These are phyloP conservation scores for Lithobates pipiens DNA, from an alignment of 2,797 vertebrate genomes.

Conservation along the genomic window DNA sequence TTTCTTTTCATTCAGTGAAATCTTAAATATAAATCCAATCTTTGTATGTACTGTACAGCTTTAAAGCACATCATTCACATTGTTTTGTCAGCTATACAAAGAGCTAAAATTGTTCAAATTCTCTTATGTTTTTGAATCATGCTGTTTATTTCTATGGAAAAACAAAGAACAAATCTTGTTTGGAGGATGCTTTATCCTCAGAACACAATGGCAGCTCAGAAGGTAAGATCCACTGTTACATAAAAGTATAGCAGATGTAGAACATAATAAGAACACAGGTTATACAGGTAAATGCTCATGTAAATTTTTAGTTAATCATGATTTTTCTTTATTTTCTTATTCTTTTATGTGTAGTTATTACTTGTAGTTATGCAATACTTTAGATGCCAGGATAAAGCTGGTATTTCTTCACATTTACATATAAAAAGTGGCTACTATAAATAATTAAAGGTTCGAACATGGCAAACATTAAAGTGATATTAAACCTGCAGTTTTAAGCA, in stretches of 20 bases:
- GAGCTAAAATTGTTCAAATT: background rate
- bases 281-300: background rate
- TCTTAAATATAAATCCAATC: background rate
- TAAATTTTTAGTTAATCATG: background rate
- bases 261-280: background rate
- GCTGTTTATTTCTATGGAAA: background rate
- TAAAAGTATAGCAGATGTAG: background rate
- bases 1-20: background rate
- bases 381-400: too few relatives aligned
- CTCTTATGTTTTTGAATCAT: conserved; percentile 17
- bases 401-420: too few relatives aligned
- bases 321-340: background rate
- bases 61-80: background rate
- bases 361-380: background rate
- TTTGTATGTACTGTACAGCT: background rate
- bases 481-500: too few relatives aligned
- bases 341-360: background rate
- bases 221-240: background rate
- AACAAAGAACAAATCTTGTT: conserved; percentile 4
- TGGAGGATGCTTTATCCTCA: background rate
- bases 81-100: background rate
- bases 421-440: too few relatives aligned
- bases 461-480: too few relatives aligned
- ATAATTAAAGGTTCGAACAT: too few relatives aligned
- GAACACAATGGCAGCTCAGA: conserved; percentile 6